Base-by-base conservation (phyloP, 1,140 invertebrate genomes). In the Drosophila lini region DNA sequence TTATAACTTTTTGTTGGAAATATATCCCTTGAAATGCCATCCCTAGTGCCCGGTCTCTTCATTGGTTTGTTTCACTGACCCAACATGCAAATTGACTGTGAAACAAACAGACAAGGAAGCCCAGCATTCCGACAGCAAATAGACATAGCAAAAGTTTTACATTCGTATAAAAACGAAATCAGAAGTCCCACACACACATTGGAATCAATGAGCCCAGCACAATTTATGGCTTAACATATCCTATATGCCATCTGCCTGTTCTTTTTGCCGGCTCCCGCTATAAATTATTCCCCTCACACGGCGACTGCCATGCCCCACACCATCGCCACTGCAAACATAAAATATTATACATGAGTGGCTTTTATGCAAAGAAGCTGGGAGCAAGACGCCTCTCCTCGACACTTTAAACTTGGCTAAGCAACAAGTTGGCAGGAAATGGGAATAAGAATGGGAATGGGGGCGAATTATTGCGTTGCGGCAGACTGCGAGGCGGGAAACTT, bases 301-400 rank as follows among this genome's bases (percentile, higher is more conserved):
- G 31, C 15, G 16, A 28, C 22, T 6, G 42, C 42, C 42, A 16
- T 6, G 16, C 15, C 7, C 31, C 10, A 13, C 16, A n/a, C 22
- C 55, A 2, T 19, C 22, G 15, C 15, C 44, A 36, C 28, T 52
- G 63, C 78, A 59, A 65, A 70, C 78, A 84, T 85, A 78, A 85
- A 85, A 85, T 81, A 85, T 81, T 70, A 56, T 75, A 81, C 74
- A 78, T 81, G 81, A 78, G 63, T 78, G 64, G 68, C 64, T 85
- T 78, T 81, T 67, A 67, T 53, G 61, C 61, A 60, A 79, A 67
- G 55, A 74, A 64, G 70, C 71, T 64, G 70, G 38, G 59, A 36
- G 38, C 63, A 28, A 63, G 38, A 32, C 19, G 61, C 16, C 50
- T 34, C 50, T 45, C 8, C 68, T 28, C 15, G 62, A 47, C 68